Evolutionary conservation across 2,113 vertebrate genomes (phyloP).

Genomic region (Apaloderma vittatum): DNA sequence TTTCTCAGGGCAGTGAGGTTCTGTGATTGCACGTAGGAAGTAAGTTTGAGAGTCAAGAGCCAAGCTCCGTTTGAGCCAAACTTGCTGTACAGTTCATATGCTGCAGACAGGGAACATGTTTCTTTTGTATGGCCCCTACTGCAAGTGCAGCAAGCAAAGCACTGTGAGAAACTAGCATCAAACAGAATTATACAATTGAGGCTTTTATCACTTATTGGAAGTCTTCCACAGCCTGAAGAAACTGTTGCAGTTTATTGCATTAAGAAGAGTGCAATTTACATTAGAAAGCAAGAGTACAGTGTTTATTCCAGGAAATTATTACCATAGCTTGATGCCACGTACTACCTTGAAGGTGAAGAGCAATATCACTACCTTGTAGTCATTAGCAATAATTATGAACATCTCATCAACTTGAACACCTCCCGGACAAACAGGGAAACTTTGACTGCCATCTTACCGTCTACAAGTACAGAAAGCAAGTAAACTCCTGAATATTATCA

Average conservation of each 20-base stretch:
- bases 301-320: slow-evolving; percentile 41
- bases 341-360: slow-evolving; percentile 21
- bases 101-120: neutral
- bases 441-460: neutral
- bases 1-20: neutral
- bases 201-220: slow-evolving; percentile 44
- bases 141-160: neutral
- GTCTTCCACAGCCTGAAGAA: slow-evolving; percentile 18
- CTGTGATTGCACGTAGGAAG: rapidly evolving
- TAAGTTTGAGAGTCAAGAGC: neutral
- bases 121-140: neutral
- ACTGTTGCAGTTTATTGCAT: slow-evolving; percentile 49
- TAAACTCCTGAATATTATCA: neutral
- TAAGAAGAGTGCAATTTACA: slow-evolving; percentile 23
- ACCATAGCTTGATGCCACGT: slow-evolving; percentile 3
- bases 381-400: slow-evolving; percentile 27
- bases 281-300: slow-evolving; percentile 7
- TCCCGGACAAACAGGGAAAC: neutral
- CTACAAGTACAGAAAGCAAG: neutral
- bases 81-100: neutral
- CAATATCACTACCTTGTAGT: neutral
- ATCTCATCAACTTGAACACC: slow-evolving; percentile 6
- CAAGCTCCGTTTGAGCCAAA: neutral
- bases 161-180: neutral
- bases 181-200: neutral